Evolutionary conservation across 1,140 invertebrate species (phyloP), one percentile per base, ranked within the genome.

Genomic region (Drosophila quadrilineata): DNA sequence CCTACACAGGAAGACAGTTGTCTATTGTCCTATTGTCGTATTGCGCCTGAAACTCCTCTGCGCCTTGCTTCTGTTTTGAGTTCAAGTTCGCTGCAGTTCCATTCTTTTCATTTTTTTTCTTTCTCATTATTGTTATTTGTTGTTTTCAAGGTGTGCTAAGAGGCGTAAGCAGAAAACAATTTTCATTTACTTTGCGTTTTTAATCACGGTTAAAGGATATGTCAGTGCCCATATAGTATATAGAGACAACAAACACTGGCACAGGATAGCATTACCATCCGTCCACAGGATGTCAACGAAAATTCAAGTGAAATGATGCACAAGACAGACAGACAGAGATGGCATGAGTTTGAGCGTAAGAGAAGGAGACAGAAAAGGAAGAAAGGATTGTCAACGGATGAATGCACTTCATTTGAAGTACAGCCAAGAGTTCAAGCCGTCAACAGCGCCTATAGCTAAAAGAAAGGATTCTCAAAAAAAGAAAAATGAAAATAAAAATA

Each of bases 161-260:
- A 85, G 79, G 79, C 79, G 79, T 85, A 75, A 79, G 79, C 67
- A 85, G 74, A 73, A 85, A 85, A 85, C 79, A 85, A 76, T 85
- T 79, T 85, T 82, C 76, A 77, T 85, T 85, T 86, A 65, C 71
- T 74, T 76, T 79, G 60, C 71, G 74, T 85, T 85, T 85, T 85
- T 85, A 85, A 85, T 85, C 79, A 85, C 74, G 80, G 58, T 75
- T 85, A 84, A 84, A 85, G 79, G 79, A 84, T 85, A 85, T 84
- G 79, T 74, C 79, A 74, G 73, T 50, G 60, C 46, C 71, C 68
- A 77, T 73, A 56, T 71, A 76, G 67, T 65, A 41, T 60, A 69
- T 59, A 63, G 45, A 35, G 67, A 71, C 73, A 58, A 65, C 40
- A 41, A 36, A 19, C 24, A 26, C 48, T n/a, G 22, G 65, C 49